These are phyloP conservation scores for Coptodon rendalli DNA, from an alignment of 2,113 vertebrate genomes.

Conservation along the genomic window DNA sequence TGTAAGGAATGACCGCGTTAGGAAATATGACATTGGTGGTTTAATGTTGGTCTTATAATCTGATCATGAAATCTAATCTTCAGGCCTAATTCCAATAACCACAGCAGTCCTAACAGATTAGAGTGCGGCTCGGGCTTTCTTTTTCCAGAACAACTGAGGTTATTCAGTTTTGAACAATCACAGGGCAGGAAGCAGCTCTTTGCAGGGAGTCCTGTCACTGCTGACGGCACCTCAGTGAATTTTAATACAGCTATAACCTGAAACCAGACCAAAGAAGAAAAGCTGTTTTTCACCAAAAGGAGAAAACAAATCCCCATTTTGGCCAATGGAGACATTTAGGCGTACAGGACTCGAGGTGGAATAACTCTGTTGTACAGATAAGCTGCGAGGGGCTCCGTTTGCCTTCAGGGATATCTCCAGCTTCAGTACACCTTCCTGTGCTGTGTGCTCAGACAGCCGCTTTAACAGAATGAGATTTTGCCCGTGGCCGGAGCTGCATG, in stretches of 20 bases:
- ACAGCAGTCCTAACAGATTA: constrained; percentile 40
- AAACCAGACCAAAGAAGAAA: not conserved
- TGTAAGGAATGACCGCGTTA: constrained; percentile 15
- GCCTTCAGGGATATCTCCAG: constrained; percentile 9
- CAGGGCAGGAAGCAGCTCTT: not conserved
- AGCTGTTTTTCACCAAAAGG: not conserved
- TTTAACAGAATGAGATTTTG: not conserved
- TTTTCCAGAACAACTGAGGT: constrained; percentile 37
- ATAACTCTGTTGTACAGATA: constrained; percentile 21
- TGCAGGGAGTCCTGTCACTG: not conserved
- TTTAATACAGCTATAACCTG: constrained; percentile 11
- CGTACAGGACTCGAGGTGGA: not conserved
- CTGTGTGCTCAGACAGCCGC: not conserved
- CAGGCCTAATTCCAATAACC: constrained; percentile 43
- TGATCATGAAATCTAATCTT: constrained; percentile 26
- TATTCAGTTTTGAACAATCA: not conserved
- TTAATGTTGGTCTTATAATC: constrained; percentile 45
- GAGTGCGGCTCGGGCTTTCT: constrained; percentile 6
- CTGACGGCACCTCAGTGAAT: not conserved
- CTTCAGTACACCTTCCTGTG: not conserved
- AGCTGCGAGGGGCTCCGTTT: not conserved
- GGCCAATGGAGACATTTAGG: constrained; percentile 5
- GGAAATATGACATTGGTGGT: constrained; percentile 14
- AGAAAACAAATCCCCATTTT: not conserved
- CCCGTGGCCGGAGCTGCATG: not conserved